Base-by-base conservation (phyloP, 2,888 invertebrate species). In the Spatulosminthurus flaviceps region DNA sequence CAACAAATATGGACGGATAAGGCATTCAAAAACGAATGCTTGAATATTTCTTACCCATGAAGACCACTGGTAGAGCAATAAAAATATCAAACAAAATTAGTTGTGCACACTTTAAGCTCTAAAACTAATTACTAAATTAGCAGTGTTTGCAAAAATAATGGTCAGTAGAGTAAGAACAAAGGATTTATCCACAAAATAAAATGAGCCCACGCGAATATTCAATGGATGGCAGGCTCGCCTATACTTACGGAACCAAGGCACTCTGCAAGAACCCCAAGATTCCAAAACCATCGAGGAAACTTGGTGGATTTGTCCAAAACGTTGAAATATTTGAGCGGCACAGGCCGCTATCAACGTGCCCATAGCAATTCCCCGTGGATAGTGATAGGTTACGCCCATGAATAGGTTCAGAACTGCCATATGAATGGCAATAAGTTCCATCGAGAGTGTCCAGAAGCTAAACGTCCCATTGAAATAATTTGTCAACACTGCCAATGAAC, bases 51-150 rank as follows among this genome's bases (percentile, higher is more conserved):
- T n/a, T n/a, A n/a, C n/a, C n/a, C n/a, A n/a, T n/a, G n/a, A n/a
- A n/a, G n/a, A n/a, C n/a, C n/a, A n/a, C n/a, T n/a, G n/a, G n/a
- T n/a, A n/a, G n/a, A n/a, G n/a, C n/a, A n/a, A n/a, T n/a, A n/a
- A n/a, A n/a, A n/a, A n/a, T n/a, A n/a, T n/a, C n/a, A n/a, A n/a
- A n/a, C n/a, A n/a, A n/a, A n/a, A n/a, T n/a, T n/a, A n/a, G n/a
- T n/a, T n/a, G n/a, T n/a, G n/a, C n/a, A n/a, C n/a, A n/a, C n/a
- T n/a, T n/a, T n/a, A n/a, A n/a, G n/a, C n/a, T n/a, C n/a, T n/a
- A n/a, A n/a, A n/a, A n/a, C n/a, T n/a, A n/a, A n/a, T n/a, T n/a
- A 70, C 41, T 19, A 70, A 41, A 70, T 70, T 70, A 41, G 70
- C 21, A 2, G 70, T 34, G n/a, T n/a, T n/a, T 0, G 41, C 1